phyloP scores from a whole-genome alignment of 2,888 invertebrate genomes.

The Euproctis similis region DNA sequence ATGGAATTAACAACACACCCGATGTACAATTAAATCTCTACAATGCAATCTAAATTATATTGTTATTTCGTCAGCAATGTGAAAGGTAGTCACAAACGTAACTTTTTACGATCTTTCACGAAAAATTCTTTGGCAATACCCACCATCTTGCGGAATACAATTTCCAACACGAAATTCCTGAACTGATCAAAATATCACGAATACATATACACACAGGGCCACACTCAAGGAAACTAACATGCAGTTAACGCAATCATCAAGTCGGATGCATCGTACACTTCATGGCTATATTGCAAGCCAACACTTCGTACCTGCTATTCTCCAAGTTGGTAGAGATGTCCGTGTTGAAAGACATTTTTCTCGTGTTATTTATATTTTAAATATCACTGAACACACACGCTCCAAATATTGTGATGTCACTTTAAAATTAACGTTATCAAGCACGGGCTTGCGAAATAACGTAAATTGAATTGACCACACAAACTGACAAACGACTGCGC shows the following conservation, averaged over 20 bases:
- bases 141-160: conserved; percentile 11
- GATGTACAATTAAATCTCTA: background rate
- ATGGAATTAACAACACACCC: conserved; percentile 22
- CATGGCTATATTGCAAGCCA: conserved; percentile 27
- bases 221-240: conserved; percentile 32
- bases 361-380: conserved; percentile 66
- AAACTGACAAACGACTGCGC: conserved; percentile 42
- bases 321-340: conserved; percentile 70
- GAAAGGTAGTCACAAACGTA: conserved; percentile 29
- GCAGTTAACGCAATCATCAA: conserved; percentile 14
- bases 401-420: conserved; percentile 51
- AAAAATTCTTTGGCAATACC: conserved; percentile 10
- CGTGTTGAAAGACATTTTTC: conserved; percentile 72
- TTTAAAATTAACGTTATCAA: conserved; percentile 50
- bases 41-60: background rate
- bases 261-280: conserved; percentile 25
- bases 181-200: conserved; percentile 27
- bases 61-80: conserved; percentile 27
- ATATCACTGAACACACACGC: conserved; percentile 73
- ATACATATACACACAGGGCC: conserved; percentile 21
- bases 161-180: conserved; percentile 17
- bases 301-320: conserved; percentile 69
- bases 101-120: conserved; percentile 10
- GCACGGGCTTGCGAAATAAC: conserved; percentile 53
- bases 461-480: conserved; percentile 35